Conservation (phyloP, 2,888 invertebrate genomes). For the Carterocephalus palaemon region DNA sequence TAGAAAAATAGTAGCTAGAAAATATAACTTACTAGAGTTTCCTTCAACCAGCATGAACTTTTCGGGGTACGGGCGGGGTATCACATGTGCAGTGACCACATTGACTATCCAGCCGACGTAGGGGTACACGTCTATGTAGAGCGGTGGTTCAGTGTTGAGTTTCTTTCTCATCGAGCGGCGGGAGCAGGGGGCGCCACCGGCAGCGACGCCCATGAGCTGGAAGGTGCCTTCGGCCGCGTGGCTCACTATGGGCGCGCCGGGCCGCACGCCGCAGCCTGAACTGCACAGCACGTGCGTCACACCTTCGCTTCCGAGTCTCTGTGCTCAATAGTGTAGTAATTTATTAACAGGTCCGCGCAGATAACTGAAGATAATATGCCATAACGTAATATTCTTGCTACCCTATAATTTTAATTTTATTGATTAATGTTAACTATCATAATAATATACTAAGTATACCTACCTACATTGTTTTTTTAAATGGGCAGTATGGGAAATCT, state of each 20-base stretch:
- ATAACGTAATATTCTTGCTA: too few relatives aligned
- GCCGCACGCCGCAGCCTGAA: constrained; percentile 61
- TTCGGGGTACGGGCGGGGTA: constrained; percentile 57
- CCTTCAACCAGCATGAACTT: constrained; percentile 48
- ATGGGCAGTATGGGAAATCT: too few relatives aligned
- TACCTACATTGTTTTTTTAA: too few relatives aligned
- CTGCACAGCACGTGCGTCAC: constrained; percentile 61
- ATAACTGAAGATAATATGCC: too few relatives aligned
- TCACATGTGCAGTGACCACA: constrained; percentile 52
- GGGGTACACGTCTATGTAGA: constrained; percentile 64
- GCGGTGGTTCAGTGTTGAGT: constrained; percentile 56
- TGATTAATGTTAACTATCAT: background rate
- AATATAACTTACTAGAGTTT: constrained; percentile 46
- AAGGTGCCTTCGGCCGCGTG: constrained; percentile 54
- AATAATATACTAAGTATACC: constrained; percentile 5
- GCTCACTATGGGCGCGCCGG: constrained; percentile 58
- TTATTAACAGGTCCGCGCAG: too few relatives aligned
- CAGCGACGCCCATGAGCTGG: constrained; percentile 58
- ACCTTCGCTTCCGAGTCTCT: constrained; percentile 55
- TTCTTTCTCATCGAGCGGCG: constrained; percentile 49
- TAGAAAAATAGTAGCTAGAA: too few relatives aligned
- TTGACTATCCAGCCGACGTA: constrained; percentile 62
- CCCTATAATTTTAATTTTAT: background rate
- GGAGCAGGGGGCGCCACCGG: constrained; percentile 51
- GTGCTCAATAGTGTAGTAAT: constrained; percentile 7